phyloP scores from a whole-genome alignment of 53 echinoderm and acorn worm species.

The Antedon mediterranea region DNA sequence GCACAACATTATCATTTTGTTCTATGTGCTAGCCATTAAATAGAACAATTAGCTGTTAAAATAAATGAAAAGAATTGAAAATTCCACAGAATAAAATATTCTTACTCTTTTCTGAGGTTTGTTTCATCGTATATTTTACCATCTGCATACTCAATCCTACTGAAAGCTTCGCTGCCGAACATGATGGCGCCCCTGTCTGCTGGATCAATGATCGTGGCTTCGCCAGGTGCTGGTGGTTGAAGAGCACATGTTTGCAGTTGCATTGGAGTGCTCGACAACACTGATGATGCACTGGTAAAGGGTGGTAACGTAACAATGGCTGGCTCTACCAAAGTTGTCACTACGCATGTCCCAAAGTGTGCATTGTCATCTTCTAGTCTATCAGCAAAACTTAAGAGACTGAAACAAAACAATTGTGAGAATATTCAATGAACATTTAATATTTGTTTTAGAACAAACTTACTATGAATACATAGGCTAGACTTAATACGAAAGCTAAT shows the following conservation, averaged over 20 bases:
- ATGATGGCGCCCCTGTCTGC: slow-evolving; percentile 40
- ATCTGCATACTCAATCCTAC: slow-evolving; percentile 38
- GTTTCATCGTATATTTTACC: not conserved
- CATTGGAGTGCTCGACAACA: not conserved
- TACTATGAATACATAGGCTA: too few relatives aligned
- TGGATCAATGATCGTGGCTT: slow-evolving; percentile 19
- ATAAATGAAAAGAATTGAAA: too few relatives aligned
- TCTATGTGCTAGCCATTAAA: too few relatives aligned
- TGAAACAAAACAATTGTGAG: not conserved
- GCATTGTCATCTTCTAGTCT: not conserved
- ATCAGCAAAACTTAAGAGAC: not conserved
- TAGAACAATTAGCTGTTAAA: too few relatives aligned
- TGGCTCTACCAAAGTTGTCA: not conserved
- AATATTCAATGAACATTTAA: too few relatives aligned
- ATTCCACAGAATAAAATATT: too few relatives aligned
- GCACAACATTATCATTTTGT: too few relatives aligned
- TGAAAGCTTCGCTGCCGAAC: slow-evolving; percentile 48
- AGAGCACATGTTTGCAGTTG: slow-evolving; percentile 17
- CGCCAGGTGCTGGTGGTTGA: slow-evolving; percentile 5
- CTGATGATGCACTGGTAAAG: not conserved
- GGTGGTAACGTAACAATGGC: not conserved
- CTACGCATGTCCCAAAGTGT: not conserved
- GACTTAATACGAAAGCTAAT: too few relatives aligned
- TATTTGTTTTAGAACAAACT: too few relatives aligned
- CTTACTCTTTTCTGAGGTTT: not conserved